Evolutionary conservation across 2,797 vertebrate genomes (phyloP), one percentile per base, ranked within the genome.

Genomic region (Ctenochaetus hawaiiensis): DNA sequence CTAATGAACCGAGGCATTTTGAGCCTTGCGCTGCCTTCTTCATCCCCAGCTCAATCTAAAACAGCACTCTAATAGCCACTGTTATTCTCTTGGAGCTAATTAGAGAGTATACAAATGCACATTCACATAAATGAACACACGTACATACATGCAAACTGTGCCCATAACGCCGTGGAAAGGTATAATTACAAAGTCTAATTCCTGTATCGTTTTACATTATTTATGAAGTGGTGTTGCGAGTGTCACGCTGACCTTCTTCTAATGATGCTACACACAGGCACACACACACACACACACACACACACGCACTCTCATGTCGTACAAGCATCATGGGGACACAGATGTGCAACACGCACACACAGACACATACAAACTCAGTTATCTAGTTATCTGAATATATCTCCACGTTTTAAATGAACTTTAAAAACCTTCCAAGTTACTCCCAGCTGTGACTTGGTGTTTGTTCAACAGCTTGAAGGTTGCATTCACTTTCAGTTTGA

Each of bases 131-230:
- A 67, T 56, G 59, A 51, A 59, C 71, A 54, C 53, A 67, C 47
- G 51, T 76, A 68, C 72, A 77, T 72, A 81, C 83, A 76, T 70
- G 72, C 73, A 80, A 82, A 80, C 64, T 54, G 75, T 69, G 70
- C 45, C 72, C 77, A 43, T 69, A 56, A 48, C 75, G 67, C 86
- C 39, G 10, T 51, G 67, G 74, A 87, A 87, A 86, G 81, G 72
- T 90, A 66, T 91, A 87, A 94, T 94, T 94, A 92, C 86, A 92
- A 94, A 94, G 88, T 94, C 91, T 93, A 92, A 93, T 94, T 91
- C 79, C 67, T 89, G 81, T 74, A 83, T 80, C 39, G 65, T 80
- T 92, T 89, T 93, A 91, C 92, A 93, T 94, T 93, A 92, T 94
- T 92, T 92, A 93, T 93, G 86, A 93, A 90, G 82, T 72, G 75